These are phyloP conservation scores for Rhabdophis nuchalis DNA, from an alignment of 2,797 vertebrate species.

Conservation along the genomic window DNA sequence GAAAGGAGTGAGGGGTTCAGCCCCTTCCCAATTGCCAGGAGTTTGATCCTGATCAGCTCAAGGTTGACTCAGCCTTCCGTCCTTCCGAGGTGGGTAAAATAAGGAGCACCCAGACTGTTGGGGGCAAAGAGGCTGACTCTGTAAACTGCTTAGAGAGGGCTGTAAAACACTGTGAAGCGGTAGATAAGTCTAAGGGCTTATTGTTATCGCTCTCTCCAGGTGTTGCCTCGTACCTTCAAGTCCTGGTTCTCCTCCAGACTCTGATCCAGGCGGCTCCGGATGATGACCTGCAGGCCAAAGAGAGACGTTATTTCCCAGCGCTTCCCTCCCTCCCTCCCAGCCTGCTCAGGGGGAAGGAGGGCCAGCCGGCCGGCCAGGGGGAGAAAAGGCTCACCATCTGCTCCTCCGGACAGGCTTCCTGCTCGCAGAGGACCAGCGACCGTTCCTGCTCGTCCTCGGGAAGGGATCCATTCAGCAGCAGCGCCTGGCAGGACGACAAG, in stretches of 20 bases:
- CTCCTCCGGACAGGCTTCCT: conserved; percentile 80
- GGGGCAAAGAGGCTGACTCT: too few species aligned
- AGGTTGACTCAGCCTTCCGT: too few species aligned
- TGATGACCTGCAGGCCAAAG: conserved; percentile 80
- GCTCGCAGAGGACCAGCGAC: conserved; percentile 77
- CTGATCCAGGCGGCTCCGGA: conserved; percentile 91
- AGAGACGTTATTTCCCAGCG: background rate
- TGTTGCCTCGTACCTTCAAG: conserved; percentile 79
- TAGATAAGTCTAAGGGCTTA: too few species aligned
- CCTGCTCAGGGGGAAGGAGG: background rate
- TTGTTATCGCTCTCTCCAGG: background rate
- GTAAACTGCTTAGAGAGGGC: too few species aligned
- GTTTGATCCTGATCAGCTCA: too few species aligned
- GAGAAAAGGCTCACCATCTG: conserved; percentile 78
- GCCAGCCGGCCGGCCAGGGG: background rate
- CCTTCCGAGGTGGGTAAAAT: too few species aligned
- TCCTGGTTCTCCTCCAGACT: conserved; percentile 91
- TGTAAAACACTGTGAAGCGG: too few species aligned
- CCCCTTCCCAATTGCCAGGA: background rate
- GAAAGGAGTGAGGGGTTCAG: background rate
- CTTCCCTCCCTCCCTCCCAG: background rate
- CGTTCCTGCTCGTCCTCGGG: conserved; percentile 90
- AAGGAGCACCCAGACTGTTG: too few species aligned
- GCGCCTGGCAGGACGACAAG: conserved; percentile 73
- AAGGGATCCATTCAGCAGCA: conserved; percentile 88